Evolutionary conservation across 2,797 vertebrate species (phyloP).

Genomic region (Steatocranus sp.): DNA sequence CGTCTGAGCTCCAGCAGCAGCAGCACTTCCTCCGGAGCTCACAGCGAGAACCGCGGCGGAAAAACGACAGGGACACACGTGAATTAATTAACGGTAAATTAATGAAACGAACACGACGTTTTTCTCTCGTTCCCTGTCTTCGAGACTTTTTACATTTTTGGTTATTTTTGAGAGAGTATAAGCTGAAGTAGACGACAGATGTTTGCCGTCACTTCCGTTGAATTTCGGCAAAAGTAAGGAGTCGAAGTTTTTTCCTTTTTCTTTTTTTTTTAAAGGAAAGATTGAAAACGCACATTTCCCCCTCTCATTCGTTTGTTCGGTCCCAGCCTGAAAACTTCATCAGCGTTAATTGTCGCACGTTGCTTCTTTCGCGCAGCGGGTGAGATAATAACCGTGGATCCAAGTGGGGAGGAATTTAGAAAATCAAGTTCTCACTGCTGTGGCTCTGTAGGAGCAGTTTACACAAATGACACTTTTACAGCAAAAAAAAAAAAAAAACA

Average conservation of each 20-base stretch:
- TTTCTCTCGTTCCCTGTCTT: neutral
- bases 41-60: neutral
- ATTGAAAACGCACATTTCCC: neutral
- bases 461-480: neutral
- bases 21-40: neutral
- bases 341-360: conserved; percentile 29
- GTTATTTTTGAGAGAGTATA: neutral
- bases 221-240: neutral
- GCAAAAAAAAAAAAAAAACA: accelerated
- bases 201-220: conserved; percentile 11
- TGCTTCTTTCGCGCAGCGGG: conserved; percentile 16
- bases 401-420: conserved; percentile 28
- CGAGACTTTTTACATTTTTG: neutral
- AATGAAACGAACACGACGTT: neutral
- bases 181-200: neutral
- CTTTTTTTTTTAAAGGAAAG: neutral
- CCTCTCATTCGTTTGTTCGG: neutral
- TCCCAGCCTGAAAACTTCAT: conserved; percentile 14
- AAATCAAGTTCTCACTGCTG: conserved; percentile 22
- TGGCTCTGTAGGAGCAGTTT: conserved; percentile 9
- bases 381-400: conserved; percentile 35
- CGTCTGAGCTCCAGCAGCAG: conserved; percentile 15
- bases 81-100: conserved; percentile 53
- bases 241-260: neutral
- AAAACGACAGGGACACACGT: neutral